Conservation (phyloP, 1,140 invertebrate genomes). For the Habropoda laboriosa region DNA sequence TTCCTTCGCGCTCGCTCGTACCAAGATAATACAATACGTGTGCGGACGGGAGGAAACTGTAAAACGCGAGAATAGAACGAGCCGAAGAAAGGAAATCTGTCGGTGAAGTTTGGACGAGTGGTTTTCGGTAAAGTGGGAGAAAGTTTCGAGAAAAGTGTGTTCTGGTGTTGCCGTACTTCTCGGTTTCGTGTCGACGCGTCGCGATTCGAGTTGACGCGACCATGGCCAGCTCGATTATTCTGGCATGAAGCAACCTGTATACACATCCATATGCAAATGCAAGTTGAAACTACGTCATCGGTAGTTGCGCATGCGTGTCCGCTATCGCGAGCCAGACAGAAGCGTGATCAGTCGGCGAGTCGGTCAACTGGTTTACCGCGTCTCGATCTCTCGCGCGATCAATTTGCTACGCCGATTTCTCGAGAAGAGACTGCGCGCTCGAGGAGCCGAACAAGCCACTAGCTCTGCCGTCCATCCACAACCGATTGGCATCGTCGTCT, state of each 20-base stretch:
- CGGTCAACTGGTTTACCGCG: not conserved
- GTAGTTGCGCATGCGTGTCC: slow-evolving; percentile 21
- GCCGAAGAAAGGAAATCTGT: too few relatives aligned
- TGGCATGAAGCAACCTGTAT: not conserved
- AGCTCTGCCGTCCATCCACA: too few relatives aligned
- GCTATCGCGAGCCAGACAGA: not conserved
- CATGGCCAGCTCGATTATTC: not conserved
- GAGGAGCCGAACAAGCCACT: not conserved
- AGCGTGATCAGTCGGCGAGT: not conserved
- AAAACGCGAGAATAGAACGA: too few relatives aligned
- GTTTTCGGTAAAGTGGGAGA: too few relatives aligned
- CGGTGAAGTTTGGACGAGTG: too few relatives aligned
- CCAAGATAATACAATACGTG: too few relatives aligned
- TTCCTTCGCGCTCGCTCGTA: too few relatives aligned
- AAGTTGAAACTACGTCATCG: slow-evolving; percentile 1
- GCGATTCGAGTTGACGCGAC: not conserved
- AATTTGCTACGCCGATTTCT: not conserved
- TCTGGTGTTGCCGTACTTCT: too few relatives aligned
- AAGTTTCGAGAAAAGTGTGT: too few relatives aligned
- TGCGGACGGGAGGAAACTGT: too few relatives aligned
- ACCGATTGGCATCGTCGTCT: too few relatives aligned
- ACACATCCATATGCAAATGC: not conserved
- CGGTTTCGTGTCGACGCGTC: too few relatives aligned
- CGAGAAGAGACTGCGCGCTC: not conserved
- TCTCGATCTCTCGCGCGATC: slow-evolving; percentile 1